Evolutionary conservation across 2,888 invertebrate genomes (phyloP).

Genomic region (Aspidiotus destructor): DNA sequence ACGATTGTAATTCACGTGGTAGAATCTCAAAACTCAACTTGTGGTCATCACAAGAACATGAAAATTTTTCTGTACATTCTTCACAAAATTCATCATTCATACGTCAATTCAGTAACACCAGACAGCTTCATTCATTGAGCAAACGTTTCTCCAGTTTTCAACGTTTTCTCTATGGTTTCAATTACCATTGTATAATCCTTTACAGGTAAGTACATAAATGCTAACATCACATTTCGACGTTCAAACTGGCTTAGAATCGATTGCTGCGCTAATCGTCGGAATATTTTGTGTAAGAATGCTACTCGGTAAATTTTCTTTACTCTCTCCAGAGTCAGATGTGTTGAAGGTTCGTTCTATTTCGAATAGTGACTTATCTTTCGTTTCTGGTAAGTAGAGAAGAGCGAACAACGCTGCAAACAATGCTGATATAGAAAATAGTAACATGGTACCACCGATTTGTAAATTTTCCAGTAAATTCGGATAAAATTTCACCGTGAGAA

Average conservation of each 20-base stretch:
- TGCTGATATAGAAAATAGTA: constrained; percentile 53
- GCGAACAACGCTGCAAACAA: constrained; percentile 54
- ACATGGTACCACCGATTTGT: constrained; percentile 52
- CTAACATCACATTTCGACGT: background rate
- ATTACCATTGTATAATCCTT: no score
- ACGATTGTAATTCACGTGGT: no score
- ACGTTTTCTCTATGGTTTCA: no score
- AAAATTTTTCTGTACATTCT: no score
- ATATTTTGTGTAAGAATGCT: constrained; percentile 25
- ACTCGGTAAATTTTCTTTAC: constrained; percentile 22
- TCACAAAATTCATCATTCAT: no score
- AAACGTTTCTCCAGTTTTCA: no score
- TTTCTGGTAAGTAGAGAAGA: constrained; percentile 55
- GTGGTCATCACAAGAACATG: no score
- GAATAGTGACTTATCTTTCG: constrained; percentile 55
- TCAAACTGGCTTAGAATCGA: constrained; percentile 20
- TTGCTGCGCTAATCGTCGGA: constrained; percentile 19
- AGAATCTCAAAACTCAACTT: no score
- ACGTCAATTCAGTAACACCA: no score
- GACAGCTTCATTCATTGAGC: no score
- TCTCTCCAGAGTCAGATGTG: constrained; percentile 29
- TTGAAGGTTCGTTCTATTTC: constrained; percentile 51
- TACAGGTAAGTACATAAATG: no score
- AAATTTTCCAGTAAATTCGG: constrained; percentile 46
- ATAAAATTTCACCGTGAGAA: constrained; percentile 60